Evolutionary conservation across 2,888 invertebrate species (phyloP).

Genomic region (Plebejus argus): DNA sequence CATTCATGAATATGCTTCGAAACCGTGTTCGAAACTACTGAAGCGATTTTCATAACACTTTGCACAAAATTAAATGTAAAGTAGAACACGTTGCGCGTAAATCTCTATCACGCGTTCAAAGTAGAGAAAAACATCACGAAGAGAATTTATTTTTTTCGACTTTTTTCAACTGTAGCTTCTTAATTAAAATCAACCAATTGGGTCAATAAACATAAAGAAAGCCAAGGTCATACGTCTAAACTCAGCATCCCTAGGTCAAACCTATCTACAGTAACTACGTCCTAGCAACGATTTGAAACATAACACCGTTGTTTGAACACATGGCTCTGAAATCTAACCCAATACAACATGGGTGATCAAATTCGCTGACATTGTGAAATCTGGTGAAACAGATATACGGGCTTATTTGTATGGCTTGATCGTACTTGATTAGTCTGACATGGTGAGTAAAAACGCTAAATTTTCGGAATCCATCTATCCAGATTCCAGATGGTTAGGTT

Average conservation of each 20-base stretch:
- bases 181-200: neutral
- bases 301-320: neutral
- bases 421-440: neutral
- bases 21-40: too few relatives aligned
- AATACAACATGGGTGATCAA: conserved; percentile 18
- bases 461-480: neutral
- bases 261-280: neutral
- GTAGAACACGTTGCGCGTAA: too few relatives aligned
- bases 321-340: conserved; percentile 27
- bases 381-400: neutral
- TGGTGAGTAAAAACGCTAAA: neutral
- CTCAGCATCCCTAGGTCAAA: neutral
- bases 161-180: too few relatives aligned
- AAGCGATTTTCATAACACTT: too few relatives aligned
- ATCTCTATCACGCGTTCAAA: too few relatives aligned
- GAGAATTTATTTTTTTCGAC: too few relatives aligned
- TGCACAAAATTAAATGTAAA: too few relatives aligned
- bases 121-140: too few relatives aligned
- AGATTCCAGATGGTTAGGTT: neutral
- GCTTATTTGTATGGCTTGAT: neutral
- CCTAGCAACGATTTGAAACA: neutral
- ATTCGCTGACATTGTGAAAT: neutral
- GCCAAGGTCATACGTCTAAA: neutral
- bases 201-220: neutral
- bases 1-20: too few relatives aligned